Evolutionary conservation across 2,888 invertebrate species (phyloP), one percentile per base, ranked within the genome.

Genomic region (Scelioninae gen. 2): DNA sequence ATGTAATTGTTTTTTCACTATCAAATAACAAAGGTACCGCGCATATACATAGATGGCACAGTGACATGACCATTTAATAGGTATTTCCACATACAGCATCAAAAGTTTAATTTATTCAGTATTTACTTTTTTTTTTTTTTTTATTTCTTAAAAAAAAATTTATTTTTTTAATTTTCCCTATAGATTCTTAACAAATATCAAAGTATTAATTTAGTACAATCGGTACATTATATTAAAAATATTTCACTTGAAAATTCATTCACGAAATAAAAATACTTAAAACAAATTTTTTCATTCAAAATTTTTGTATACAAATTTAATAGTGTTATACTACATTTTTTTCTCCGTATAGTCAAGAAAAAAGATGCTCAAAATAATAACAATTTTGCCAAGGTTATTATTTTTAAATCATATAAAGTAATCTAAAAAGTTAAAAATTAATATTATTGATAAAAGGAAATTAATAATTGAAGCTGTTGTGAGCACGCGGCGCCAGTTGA

Each of bases 1-100:
- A 28, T 46, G n/a, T n/a, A n/a, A 50, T 58, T 25, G 41, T 67
- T 28, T n/a, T 43, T 48, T 58, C n/a, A 58, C 52, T 35, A 52
- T 28, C 50, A 43, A 52, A 43, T 50, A 58, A 58, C 13, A 50
- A 63, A 50, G 50, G 13, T 52, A 63, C 25, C 33, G 18, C 19
- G 11, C 19, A 61, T 28, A 7, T 43, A 28, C 31, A 63, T 16
- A 53, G 19, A 45, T 45, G 53, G 41, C 39, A 50, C 33, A 35
- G 50, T 48, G 28, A 57, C 19, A 57, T 13, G 37, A 13, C 18
- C 41, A 18, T 18, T 45, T 11, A 28, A 2, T 1, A 33, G 7
- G 13, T 10, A 35, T 52, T 19, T 35, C 2, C 16, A 19, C 10
- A 19, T 35, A 50, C 7, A 45, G 13, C 45, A 45, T 25, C 18